These are phyloP conservation scores for Tupaia chinensis DNA, from an alignment of 2,113 vertebrate species.

Conservation along the genomic window DNA sequence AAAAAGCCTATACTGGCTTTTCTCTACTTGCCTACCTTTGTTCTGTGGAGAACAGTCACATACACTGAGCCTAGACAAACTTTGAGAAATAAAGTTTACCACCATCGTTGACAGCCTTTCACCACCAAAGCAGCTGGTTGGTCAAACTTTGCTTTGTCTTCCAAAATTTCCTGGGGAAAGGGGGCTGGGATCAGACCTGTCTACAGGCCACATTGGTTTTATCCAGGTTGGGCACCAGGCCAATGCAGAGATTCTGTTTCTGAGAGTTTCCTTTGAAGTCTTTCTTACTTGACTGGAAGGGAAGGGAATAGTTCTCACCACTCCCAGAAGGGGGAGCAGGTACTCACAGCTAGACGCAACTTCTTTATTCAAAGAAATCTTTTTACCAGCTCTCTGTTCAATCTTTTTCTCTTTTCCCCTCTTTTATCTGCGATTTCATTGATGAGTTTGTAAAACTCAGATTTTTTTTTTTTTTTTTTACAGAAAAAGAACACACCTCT, in stretches of 20 bases:
- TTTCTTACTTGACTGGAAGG: neutral
- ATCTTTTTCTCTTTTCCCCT: neutral
- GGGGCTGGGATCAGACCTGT: neutral
- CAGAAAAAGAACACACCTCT: neutral
- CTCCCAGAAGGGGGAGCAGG: neutral
- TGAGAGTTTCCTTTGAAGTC: neutral
- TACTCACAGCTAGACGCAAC: neutral
- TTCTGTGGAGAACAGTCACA: neutral
- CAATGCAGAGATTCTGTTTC: neutral
- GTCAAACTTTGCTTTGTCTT: neutral
- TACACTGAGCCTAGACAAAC: neutral
- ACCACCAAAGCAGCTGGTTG: neutral
- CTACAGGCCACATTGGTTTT: neutral
- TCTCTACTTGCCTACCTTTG: neutral
- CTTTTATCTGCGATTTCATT: neutral
- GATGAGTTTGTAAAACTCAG: neutral
- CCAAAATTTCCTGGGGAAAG: neutral
- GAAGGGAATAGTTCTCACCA: neutral
- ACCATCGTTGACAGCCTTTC: neutral
- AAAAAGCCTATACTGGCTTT: neutral
- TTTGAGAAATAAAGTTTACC: neutral
- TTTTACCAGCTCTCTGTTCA: neutral
- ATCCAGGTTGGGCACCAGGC: neutral
- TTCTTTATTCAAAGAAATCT: conserved; percentile 6
- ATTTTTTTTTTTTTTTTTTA: neutral